phyloP scores from a whole-genome alignment of 2,797 vertebrate genomes.

The Falco naumanni region DNA sequence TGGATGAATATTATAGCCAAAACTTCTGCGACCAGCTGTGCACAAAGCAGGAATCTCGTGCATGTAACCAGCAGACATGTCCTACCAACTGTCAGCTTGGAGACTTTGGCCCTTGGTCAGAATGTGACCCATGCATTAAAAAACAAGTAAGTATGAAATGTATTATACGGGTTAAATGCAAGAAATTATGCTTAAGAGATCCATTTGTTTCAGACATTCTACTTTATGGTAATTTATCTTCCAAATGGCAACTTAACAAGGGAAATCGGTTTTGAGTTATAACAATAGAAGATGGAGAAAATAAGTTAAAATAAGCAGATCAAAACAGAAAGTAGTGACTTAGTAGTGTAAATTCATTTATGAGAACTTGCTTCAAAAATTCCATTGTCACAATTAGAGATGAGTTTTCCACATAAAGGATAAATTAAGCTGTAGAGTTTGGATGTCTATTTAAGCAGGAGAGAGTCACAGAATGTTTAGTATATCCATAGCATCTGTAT shows the following conservation, averaged over 20 bases:
- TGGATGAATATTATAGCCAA: conserved; percentile 79
- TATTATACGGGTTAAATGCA: not conserved
- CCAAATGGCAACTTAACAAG: not conserved
- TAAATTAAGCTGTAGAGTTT: not conserved
- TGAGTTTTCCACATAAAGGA: not conserved
- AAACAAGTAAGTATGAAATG: conserved; percentile 81
- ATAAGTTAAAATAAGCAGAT: not conserved
- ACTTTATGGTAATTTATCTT: not conserved
- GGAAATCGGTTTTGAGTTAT: not conserved
- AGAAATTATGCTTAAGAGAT: not conserved
- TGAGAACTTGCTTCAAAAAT: not conserved
- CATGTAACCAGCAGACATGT: conserved; percentile 86
- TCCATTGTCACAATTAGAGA: not conserved
- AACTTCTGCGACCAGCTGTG: conserved; percentile 84
- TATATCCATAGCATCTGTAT: not conserved
- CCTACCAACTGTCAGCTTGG: conserved; percentile 87
- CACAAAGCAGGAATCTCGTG: conserved; percentile 69
- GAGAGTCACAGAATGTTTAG: not conserved
- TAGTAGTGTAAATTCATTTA: not conserved
- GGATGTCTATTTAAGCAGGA: not conserved
- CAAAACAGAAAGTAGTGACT: not conserved
- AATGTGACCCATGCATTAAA: conserved; percentile 88
- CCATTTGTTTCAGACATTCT: not conserved
- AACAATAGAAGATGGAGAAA: not conserved
- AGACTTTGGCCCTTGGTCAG: conserved; percentile 89